A percentile compares a stretch with the other conserved stretches of the same genome.
These are phyloP conservation scores for Pandion haliaetus DNA, from an alignment of 2,113 vertebrate species.

Conservation along the genomic window DNA sequence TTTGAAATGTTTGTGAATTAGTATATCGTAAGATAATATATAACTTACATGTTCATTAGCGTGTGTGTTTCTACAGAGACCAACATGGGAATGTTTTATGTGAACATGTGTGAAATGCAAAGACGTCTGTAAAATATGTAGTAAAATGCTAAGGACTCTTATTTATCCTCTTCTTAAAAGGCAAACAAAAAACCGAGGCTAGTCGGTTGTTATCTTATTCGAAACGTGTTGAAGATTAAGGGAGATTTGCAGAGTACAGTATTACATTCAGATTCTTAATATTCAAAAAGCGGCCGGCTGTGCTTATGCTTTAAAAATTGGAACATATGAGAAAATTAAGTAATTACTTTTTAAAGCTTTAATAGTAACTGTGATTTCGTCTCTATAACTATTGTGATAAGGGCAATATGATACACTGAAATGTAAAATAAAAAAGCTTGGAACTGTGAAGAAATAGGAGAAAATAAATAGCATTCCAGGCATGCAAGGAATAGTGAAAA, in stretches of 20 bases:
- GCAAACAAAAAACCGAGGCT: background rate
- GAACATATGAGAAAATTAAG: background rate
- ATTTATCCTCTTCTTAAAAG: background rate
- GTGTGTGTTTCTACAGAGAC: background rate
- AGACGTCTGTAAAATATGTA: background rate
- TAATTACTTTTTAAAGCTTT: background rate
- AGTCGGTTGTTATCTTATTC: background rate
- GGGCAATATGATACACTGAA: background rate
- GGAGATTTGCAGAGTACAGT: background rate
- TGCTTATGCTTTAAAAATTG: background rate
- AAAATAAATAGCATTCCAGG: background rate
- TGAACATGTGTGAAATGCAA: background rate
- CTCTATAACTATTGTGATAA: background rate
- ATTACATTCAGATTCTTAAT: background rate
- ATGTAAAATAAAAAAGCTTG: background rate
- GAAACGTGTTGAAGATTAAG: background rate
- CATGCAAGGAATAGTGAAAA: background rate
- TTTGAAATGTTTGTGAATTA: constrained; percentile 52
- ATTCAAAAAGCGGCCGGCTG: background rate
- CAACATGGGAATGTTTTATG: background rate
- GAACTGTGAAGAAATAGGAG: background rate
- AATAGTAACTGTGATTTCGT: background rate
- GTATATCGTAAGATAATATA: background rate
- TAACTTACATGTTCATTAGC: background rate
- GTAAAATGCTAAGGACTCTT: background rate